Base-by-base conservation (phyloP, 2,888 invertebrate genomes). In the Prosapia bicincta region DNA sequence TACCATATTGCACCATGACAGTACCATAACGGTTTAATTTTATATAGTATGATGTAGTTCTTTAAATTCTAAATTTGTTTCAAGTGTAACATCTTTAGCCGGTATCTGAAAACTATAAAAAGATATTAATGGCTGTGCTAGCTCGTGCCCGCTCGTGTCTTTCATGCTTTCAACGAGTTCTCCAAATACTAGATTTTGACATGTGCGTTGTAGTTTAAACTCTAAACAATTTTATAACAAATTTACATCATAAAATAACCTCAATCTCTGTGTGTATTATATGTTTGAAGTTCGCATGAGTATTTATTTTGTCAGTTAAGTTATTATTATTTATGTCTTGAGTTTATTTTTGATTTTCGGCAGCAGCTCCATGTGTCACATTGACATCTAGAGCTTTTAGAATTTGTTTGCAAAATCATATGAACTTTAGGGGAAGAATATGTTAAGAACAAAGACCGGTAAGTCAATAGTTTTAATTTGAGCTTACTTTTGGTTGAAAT, bases 341-440 rank as follows among this genome's bases (percentile, higher is more conserved):
- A 10, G 54, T 54, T 54, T 54, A 54, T 67, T 67, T 67, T 67
- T 69, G 67, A 73, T 67, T 68, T 73, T 73, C 73, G 68, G 73
- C 68, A 23, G 69, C 25, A 67, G 70, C 28, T 72, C 72, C 77
- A 75, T 75, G 75, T 77, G 77, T 77, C 77, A 77, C 77, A 77
- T 75, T 77, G 77, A 77, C 77, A 75, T 71, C 71, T 75, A 54
- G 54, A 54, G 54, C 54, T 54, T 54, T 20, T 20, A 13, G 20
- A 54, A 6, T 54, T 54, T 54, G 54, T 54, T 54, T 54, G 54
- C 54, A 54, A 20, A 54, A 20, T 54, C 20, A 54, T 54, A 54
- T 54, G 54, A 54, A 54, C 54, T 54, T 20, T 54, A 20, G 20
- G 20, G n/a, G n/a, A 54, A 54, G 38, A 72, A 66, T 9, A 73